phyloP scores from a whole-genome alignment of 2,113 vertebrate species.

The Catagonus wagneri region DNA sequence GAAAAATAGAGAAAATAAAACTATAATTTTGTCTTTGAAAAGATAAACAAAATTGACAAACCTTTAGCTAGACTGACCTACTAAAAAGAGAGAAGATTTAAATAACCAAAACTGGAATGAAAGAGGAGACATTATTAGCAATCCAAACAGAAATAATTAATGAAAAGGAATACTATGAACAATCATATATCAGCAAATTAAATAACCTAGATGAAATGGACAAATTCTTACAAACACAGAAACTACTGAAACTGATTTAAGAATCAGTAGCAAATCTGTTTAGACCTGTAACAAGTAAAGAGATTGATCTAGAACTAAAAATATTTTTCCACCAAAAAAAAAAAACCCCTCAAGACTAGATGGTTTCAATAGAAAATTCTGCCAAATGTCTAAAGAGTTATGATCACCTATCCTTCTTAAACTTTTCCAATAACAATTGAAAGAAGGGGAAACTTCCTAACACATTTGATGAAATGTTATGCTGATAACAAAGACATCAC shows the following conservation, averaged over 20 bases:
- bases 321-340: neutral
- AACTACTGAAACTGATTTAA: neutral
- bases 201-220: neutral
- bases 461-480: neutral
- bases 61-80: slow-evolving; percentile 17
- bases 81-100: neutral
- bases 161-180: neutral
- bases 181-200: neutral
- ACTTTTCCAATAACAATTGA: neutral
- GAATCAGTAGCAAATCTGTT: neutral
- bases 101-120: neutral
- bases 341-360: neutral
- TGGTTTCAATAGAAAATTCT: neutral
- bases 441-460: neutral
- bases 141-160: neutral
- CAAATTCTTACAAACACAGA: slow-evolving; percentile 7
- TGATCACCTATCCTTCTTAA: neutral
- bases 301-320: slow-evolving; percentile 6
- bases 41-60: neutral
- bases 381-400: neutral
- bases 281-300: neutral
- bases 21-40: neutral
- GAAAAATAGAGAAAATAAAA: neutral
- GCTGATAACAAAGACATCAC: neutral
- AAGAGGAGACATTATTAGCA: neutral